Evolutionary conservation across 2,888 invertebrate species (phyloP).

Genomic region (Tenthredo livida): DNA sequence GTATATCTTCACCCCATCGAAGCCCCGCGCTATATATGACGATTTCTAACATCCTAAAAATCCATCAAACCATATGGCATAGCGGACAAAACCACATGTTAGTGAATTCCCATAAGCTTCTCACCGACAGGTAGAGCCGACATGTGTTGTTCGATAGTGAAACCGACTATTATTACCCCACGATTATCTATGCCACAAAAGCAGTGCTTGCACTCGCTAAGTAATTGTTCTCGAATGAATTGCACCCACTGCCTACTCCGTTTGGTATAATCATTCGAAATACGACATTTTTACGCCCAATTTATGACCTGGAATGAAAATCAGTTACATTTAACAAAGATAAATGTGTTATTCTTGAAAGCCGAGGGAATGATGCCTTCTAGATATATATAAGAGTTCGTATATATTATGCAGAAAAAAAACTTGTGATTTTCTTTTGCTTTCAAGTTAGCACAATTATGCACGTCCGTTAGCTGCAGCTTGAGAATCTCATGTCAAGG

Average conservation of each 20-base stretch:
- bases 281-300: not conserved
- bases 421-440: not conserved
- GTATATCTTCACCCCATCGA: conserved; percentile 18
- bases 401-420: not conserved
- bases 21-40: not conserved
- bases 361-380: not conserved
- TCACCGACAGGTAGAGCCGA: conserved; percentile 57
- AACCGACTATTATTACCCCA: not conserved
- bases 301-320: not conserved
- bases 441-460: conserved; percentile 37
- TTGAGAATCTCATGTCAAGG: conserved; percentile 47
- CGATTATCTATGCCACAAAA: conserved; percentile 1
- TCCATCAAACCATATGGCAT: conserved; percentile 64
- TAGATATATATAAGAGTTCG: not conserved
- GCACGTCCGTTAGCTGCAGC: conserved; percentile 38
- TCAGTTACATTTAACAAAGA: not conserved
- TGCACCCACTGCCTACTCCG: not conserved
- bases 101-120: conserved; percentile 67
- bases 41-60: conserved; percentile 50
- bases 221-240: not conserved
- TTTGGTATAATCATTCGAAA: not conserved
- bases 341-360: not conserved
- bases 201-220: not conserved
- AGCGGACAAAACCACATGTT: conserved; percentile 66
- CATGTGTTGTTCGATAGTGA: conserved; percentile 57